These are phyloP conservation scores for Lamellibrachia luymesi DNA, from an alignment of 1,140 invertebrate genomes.

Conservation along the genomic window DNA sequence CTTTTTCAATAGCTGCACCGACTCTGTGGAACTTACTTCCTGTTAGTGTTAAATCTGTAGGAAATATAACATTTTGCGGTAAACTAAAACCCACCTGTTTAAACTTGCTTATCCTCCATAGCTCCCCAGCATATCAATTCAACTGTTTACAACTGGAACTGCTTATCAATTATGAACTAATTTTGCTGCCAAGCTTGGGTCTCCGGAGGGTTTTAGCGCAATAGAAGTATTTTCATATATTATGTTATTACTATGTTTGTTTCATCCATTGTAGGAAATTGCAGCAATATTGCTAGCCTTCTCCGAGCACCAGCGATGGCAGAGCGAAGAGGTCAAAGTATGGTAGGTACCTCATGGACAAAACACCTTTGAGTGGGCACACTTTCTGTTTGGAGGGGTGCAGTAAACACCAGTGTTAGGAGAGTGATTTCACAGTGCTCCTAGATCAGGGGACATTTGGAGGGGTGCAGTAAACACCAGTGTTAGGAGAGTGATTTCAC, in stretches of 20 bases:
- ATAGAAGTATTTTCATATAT: slow-evolving; percentile 4
- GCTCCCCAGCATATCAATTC: no score
- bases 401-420: background rate
- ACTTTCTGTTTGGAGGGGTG: background rate
- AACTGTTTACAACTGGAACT: background rate
- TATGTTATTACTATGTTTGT: no score
- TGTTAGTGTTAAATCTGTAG: no score
- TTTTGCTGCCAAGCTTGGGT: no score
- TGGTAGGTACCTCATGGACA: slow-evolving; percentile 65
- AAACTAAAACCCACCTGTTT: no score
- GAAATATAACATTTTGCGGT: no score
- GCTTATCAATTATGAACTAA: background rate
- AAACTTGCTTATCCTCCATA: no score
- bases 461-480: background rate
- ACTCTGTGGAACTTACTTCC: no score
- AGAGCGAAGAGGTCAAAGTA: slow-evolving; percentile 94
- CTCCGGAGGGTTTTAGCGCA: no score
- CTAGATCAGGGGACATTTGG: background rate
- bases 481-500: background rate
- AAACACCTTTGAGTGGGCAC: background rate
- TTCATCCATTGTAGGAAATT: slow-evolving; percentile 76
- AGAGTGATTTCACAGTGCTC: background rate
- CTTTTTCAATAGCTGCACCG: no score
- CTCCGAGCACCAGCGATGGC: slow-evolving; percentile 92
- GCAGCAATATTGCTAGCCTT: slow-evolving; percentile 95